These are phyloP conservation scores for Chaenogobius annularis DNA, from an alignment of 2,113 vertebrate species.

Conservation along the genomic window DNA sequence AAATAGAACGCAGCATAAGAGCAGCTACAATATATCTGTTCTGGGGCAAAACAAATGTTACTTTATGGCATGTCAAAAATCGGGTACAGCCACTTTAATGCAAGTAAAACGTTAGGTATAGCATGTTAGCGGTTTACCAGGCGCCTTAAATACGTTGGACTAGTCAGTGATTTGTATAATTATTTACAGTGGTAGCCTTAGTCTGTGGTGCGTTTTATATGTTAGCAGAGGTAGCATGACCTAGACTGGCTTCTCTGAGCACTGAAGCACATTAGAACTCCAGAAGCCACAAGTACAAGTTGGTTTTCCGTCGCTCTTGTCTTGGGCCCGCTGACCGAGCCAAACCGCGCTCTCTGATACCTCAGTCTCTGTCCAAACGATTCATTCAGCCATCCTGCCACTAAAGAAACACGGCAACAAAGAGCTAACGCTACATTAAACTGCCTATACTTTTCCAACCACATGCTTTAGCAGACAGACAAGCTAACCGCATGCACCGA, in stretches of 20 bases:
- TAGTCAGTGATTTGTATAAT: conserved; percentile 28
- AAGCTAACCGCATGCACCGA: conserved; percentile 2
- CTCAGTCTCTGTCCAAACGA: conserved; percentile 62
- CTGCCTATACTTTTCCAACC: conserved; percentile 64
- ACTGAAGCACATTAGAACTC: conserved; percentile 40
- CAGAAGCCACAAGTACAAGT: conserved; percentile 68
- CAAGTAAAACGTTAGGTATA: not conserved
- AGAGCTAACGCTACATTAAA: conserved; percentile 57
- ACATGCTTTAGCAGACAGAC: conserved; percentile 34
- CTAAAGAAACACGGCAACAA: conserved; percentile 68
- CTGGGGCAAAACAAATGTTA: no score
- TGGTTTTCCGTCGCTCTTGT: conserved; percentile 54
- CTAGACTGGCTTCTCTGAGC: conserved; percentile 25
- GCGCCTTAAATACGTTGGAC: conserved; percentile 4
- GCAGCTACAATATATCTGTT: no score
- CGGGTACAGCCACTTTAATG: no score
- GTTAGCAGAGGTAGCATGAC: conserved; percentile 16
- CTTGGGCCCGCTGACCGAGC: conserved; percentile 29
- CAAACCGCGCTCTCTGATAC: conserved; percentile 65
- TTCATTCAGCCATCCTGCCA: conserved; percentile 65
- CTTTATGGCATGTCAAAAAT: no score
- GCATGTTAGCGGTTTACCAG: conserved; percentile 13
- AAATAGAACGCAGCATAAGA: no score
- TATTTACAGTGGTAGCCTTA: conserved; percentile 27
- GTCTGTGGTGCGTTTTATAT: conserved; percentile 34